phyloP scores from a whole-genome alignment of 2,797 vertebrate genomes.

The Cynodonichthys magdalenae region DNA sequence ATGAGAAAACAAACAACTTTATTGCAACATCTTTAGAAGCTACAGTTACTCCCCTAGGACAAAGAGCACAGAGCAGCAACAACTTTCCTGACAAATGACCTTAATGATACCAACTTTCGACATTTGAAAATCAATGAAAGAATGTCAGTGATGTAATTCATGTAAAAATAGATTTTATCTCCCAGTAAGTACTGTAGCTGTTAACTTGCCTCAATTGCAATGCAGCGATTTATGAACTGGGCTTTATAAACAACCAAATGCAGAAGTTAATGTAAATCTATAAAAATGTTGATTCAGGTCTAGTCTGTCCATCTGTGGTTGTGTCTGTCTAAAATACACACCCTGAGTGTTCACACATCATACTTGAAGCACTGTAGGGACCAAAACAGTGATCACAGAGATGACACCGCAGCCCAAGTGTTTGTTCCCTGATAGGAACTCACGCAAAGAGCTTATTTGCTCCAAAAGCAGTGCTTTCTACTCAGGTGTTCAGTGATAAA shows the following conservation, averaged over 20 bases:
- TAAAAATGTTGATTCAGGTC: no score
- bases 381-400: slow-evolving; percentile 11
- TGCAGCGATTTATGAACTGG: background rate
- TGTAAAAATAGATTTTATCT: no score
- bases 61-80: no score
- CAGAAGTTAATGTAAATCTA: background rate
- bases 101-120: no score
- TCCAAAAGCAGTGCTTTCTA: slow-evolving; percentile 18
- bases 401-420: background rate
- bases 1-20: no score
- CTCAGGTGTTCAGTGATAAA: slow-evolving; percentile 37
- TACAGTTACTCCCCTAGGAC: no score
- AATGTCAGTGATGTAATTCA: no score
- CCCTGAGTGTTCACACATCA: slow-evolving; percentile 3
- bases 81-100: no score
- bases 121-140: no score
- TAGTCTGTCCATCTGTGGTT: background rate
- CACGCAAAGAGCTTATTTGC: slow-evolving; percentile 33
- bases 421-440: slow-evolving; percentile 25
- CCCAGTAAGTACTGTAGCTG: no score
- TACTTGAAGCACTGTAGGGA: slow-evolving; percentile 10
- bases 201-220: no score
- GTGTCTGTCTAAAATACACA: background rate
- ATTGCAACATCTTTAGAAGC: no score
- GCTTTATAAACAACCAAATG: background rate